These are phyloP conservation scores for Athene cunicularia DNA, from an alignment of 2,113 vertebrate species.

Conservation along the genomic window DNA sequence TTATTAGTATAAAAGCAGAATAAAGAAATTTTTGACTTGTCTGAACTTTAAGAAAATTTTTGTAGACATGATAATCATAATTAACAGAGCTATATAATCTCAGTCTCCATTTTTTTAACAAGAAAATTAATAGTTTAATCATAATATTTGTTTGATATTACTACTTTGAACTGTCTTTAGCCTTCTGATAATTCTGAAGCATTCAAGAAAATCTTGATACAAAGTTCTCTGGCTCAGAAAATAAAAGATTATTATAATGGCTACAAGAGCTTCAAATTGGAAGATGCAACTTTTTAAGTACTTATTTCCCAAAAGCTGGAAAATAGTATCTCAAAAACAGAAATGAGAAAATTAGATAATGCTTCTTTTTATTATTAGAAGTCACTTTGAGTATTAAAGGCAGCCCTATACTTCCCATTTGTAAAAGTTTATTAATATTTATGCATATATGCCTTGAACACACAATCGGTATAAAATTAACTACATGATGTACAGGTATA, in stretches of 20 bases:
- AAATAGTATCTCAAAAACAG: not conserved
- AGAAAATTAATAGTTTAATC: not conserved
- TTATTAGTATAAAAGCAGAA: not conserved
- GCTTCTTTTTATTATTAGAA: not conserved
- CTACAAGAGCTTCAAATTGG: not conserved
- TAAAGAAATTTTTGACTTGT: not conserved
- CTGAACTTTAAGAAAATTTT: not conserved
- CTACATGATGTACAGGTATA: not conserved
- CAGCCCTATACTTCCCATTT: not conserved
- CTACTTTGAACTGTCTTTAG: not conserved
- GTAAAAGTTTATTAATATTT: not conserved
- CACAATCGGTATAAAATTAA: not conserved
- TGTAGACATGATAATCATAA: not conserved
- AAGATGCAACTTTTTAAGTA: not conserved
- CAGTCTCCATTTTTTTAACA: not conserved
- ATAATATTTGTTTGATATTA: not conserved
- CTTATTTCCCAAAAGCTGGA: not conserved
- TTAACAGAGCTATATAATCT: not conserved
- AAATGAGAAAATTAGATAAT: not conserved
- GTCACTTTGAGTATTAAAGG: not conserved
- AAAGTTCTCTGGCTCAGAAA: not conserved
- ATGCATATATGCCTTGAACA: not conserved
- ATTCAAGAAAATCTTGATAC: not conserved
- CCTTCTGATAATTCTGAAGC: not conserved
- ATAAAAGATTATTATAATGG: not conserved